These are phyloP conservation scores for Sinocyclocheilus grahami DNA, from an alignment of 2,113 vertebrate genomes.

Conservation along the genomic window DNA sequence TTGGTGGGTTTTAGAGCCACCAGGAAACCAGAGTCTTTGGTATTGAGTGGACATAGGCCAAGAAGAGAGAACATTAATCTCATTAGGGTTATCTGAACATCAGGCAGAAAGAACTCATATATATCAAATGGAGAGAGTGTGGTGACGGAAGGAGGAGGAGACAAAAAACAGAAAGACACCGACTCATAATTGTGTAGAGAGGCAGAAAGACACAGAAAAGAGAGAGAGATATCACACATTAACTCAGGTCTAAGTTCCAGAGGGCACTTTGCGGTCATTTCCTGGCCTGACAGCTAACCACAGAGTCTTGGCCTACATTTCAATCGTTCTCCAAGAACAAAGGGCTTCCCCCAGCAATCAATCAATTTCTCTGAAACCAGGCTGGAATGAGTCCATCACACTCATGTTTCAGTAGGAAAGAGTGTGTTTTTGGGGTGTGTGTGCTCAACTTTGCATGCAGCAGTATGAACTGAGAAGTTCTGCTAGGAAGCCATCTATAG, in stretches of 20 bases:
- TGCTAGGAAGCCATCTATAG: not conserved
- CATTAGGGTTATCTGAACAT: conserved; percentile 43
- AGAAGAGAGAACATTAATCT: conserved; percentile 53
- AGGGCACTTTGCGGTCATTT: conserved; percentile 78
- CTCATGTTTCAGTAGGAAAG: conserved; percentile 67
- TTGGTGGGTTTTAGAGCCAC: conserved; percentile 16
- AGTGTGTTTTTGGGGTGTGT: not conserved
- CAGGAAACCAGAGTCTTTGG: conserved; percentile 44
- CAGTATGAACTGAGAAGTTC: not conserved
- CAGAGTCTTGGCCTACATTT: conserved; percentile 60
- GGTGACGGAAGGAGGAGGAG: conserved; percentile 4
- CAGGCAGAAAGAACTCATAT: conserved; percentile 49
- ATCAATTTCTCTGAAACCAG: conserved; percentile 56
- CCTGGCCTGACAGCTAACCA: conserved; percentile 72
- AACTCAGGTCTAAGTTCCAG: conserved; percentile 69
- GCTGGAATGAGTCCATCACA: conserved; percentile 42
- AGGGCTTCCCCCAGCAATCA: conserved; percentile 58
- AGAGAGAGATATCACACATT: conserved; percentile 57
- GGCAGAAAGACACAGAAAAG: not conserved
- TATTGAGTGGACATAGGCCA: conserved; percentile 25
- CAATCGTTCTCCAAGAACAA: conserved; percentile 61
- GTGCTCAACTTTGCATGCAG: conserved; percentile 3
- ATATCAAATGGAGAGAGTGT: conserved; percentile 44
- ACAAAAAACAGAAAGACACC: conserved; percentile 7
- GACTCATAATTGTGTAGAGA: not conserved